Conservation (phyloP, 2,113 vertebrate genomes). For the Nettapus auritus region DNA sequence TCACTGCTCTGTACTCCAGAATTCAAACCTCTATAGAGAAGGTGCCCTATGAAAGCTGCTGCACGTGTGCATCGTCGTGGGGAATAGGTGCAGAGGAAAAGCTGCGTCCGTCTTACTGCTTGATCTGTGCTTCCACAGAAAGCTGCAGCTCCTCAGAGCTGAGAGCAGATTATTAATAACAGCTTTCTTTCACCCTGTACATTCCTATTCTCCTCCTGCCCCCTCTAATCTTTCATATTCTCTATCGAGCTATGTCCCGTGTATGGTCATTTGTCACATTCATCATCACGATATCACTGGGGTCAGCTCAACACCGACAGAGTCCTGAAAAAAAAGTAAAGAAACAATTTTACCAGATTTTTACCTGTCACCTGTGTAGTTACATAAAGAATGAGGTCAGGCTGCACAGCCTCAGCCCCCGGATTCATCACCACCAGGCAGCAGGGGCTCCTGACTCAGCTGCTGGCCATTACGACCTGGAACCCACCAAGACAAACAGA, state of each 20-base stretch:
- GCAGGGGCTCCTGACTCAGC: background rate
- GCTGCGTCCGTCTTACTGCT: background rate
- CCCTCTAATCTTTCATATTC: background rate
- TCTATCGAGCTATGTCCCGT: rapidly evolving
- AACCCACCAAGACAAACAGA: background rate
- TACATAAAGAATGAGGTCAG: background rate
- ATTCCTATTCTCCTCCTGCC: background rate
- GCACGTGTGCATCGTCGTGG: background rate
- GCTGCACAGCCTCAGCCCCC: background rate
- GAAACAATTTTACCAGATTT: background rate
- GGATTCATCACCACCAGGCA: background rate
- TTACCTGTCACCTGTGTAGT: background rate
- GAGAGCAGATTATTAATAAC: background rate
- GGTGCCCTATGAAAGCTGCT: rapidly evolving
- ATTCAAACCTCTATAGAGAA: background rate
- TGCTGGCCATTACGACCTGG: background rate
- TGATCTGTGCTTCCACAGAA: background rate
- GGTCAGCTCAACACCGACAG: background rate
- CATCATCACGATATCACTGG: background rate
- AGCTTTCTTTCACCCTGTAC: background rate
- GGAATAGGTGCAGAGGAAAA: background rate
- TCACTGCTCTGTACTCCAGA: background rate
- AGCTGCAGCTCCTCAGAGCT: background rate
- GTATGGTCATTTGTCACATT: background rate
- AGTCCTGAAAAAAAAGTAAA: background rate